These are phyloP conservation scores for Trachymyrmex septentrionalis DNA, from an alignment of 1,140 invertebrate species.

Conservation along the genomic window DNA sequence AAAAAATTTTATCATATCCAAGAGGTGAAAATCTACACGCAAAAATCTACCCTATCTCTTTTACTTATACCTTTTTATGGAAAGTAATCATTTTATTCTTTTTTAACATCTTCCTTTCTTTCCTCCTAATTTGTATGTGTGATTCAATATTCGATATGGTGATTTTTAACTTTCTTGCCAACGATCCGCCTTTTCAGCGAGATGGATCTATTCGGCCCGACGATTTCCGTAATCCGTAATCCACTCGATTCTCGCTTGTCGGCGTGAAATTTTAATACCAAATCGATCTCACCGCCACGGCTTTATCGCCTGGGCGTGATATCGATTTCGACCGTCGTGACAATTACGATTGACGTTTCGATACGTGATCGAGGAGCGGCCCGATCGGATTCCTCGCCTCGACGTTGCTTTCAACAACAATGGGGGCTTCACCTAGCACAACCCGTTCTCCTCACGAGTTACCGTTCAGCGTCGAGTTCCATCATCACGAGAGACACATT, in stretches of 20 bases:
- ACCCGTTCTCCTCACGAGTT: conserved; percentile 12
- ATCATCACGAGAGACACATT: conserved; percentile 46
- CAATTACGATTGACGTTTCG: conserved; percentile 63
- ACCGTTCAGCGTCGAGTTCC: conserved; percentile 33
- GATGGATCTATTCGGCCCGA: conserved; percentile 18
- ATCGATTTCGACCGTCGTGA: conserved; percentile 57
- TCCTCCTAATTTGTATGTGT: conserved; percentile 1
- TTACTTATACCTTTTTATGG: too few relatives aligned
- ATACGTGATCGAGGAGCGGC: conserved; percentile 46
- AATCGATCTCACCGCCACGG: conserved; percentile 47
- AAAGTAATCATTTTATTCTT: too few relatives aligned
- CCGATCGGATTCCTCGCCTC: conserved; percentile 31
- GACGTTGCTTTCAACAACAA: conserved; percentile 53
- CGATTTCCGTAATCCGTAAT: conserved; percentile 59
- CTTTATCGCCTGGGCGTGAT: conserved; percentile 33
- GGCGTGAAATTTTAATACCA: conserved; percentile 62
- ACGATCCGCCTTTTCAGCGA: conserved; percentile 28
- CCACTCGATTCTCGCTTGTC: conserved; percentile 53
- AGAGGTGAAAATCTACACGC: too few relatives aligned
- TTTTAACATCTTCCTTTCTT: neutral
- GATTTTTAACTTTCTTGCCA: conserved; percentile 27
- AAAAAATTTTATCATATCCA: too few relatives aligned
- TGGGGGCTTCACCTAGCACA: neutral
- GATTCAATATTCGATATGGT: conserved; percentile 19
- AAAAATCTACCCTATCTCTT: too few relatives aligned